Percentiles rank a stretch among this genome's conserved stretches.
phyloP scores from a whole-genome alignment of 35 echinoderm and acorn worm genomes.

The Apostichopus californicus region DNA sequence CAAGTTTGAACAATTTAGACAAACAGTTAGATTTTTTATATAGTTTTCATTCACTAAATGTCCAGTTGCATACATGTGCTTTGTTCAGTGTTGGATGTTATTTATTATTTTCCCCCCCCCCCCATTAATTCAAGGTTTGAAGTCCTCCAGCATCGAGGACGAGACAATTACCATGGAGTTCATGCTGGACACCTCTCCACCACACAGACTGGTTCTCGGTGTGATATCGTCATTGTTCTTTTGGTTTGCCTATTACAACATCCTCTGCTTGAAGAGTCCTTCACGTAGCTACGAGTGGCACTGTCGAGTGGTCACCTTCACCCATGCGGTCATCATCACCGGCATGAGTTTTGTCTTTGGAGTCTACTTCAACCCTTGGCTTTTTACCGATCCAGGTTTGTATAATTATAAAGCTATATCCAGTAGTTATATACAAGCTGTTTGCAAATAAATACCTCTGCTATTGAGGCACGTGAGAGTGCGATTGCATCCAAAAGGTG shows the following conservation, averaged over 20 bases:
- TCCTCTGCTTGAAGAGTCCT: conserved; percentile 70
- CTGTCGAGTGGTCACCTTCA: conserved; percentile 75
- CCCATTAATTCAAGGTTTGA: too few relatives aligned
- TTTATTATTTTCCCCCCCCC: too few relatives aligned
- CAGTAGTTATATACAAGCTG: too few relatives aligned
- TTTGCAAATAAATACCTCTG: too few relatives aligned
- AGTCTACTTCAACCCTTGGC: conserved; percentile 91
- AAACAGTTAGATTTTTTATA: too few relatives aligned
- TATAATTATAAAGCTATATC: background rate
- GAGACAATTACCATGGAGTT: background rate
- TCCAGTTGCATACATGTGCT: too few relatives aligned
- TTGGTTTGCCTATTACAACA: conserved; percentile 83
- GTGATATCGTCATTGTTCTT: conserved; percentile 58
- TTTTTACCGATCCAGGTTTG: conserved; percentile 90
- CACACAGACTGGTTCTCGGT: background rate
- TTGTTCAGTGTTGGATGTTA: too few relatives aligned
- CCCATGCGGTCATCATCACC: conserved; percentile 73
- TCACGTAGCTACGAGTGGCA: conserved; percentile 82
- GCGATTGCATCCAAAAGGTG: too few relatives aligned
- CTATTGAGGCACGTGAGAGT: too few relatives aligned
- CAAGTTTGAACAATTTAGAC: too few relatives aligned
- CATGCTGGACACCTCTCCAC: background rate
- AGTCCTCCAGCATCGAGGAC: too few relatives aligned
- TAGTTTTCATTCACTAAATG: too few relatives aligned
- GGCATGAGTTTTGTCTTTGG: conserved; percentile 78